phyloP scores from a whole-genome alignment of 1,140 invertebrate species.

The Habropoda laboriosa region DNA sequence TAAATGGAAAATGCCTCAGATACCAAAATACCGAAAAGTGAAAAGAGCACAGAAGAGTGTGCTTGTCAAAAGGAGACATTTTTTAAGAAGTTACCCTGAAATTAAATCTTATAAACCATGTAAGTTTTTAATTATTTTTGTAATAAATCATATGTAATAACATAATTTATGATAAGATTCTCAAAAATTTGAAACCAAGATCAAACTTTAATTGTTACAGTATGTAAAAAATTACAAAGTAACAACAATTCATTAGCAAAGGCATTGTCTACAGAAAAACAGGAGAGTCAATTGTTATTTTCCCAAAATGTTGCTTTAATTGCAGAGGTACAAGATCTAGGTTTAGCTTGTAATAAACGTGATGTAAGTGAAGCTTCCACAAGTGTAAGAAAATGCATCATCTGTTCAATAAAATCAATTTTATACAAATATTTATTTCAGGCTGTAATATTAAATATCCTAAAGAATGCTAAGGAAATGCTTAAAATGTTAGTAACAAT shows the following conservation, averaged over 20 bases:
- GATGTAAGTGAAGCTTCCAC: conserved; percentile 63
- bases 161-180: not conserved
- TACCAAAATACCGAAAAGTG: conserved; percentile 63
- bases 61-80: conserved; percentile 65
- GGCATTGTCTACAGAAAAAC: conserved; percentile 72
- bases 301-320: conserved; percentile 68
- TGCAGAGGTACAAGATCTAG: conserved; percentile 68
- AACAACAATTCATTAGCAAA: conserved; percentile 75
- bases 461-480: conserved; percentile 70
- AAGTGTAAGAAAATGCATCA: not conserved
- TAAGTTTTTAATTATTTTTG: conserved; percentile 35
- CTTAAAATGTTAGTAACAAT: conserved; percentile 68
- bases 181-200: not conserved
- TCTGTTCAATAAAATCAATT: not conserved
- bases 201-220: conserved; percentile 54
- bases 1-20: conserved; percentile 66
- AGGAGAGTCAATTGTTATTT: conserved; percentile 69
- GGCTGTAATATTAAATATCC: conserved; percentile 63
- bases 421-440: conserved; percentile 48
- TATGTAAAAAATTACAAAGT: conserved; percentile 70
- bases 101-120: conserved; percentile 60
- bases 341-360: conserved; percentile 61
- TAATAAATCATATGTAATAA: not conserved
- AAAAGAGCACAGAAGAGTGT: conserved; percentile 58
- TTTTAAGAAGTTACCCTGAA: conserved; percentile 49